These are phyloP conservation scores for Glomeris marginata DNA, from an alignment of 2,888 invertebrate genomes.

Conservation along the genomic window DNA sequence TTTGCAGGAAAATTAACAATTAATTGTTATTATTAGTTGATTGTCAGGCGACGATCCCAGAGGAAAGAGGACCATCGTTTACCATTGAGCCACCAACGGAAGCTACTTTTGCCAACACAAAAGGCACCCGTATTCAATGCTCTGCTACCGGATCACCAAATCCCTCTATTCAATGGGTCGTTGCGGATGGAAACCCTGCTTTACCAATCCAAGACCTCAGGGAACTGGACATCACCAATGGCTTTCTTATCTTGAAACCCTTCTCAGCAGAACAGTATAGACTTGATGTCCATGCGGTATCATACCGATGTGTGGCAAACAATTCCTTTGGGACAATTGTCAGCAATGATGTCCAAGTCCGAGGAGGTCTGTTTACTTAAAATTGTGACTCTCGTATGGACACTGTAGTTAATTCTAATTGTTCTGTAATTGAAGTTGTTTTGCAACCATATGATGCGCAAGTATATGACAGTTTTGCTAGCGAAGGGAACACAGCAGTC, in stretches of 20 bases:
- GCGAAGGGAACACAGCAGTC: conserved; percentile 11
- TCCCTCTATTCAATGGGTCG: conserved; percentile 1
- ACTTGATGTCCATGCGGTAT: conserved; percentile 6
- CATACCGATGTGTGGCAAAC: conserved; percentile 8
- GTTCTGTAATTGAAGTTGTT: neutral
- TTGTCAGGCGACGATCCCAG: too few relatives aligned
- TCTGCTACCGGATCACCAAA: neutral
- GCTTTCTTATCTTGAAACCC: conserved; percentile 1
- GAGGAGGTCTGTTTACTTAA: conserved; percentile 1
- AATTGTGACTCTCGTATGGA: too few relatives aligned
- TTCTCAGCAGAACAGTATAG: conserved; percentile 8
- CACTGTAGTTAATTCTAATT: too few relatives aligned
- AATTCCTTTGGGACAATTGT: conserved; percentile 2
- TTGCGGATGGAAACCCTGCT: conserved; percentile 6
- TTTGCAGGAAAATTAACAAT: too few relatives aligned
- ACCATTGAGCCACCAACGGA: conserved; percentile 2
- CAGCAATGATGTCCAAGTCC: conserved; percentile 4
- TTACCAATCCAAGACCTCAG: conserved; percentile 2
- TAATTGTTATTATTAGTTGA: too few relatives aligned
- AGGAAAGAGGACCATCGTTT: neutral
- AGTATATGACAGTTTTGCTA: conserved; percentile 11
- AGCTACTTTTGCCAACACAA: conserved; percentile 8
- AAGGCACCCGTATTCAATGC: conserved; percentile 6
- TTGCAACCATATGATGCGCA: conserved; percentile 6
- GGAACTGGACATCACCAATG: neutral